A percentile compares a stretch with the other conserved stretches of the same genome.
These are phyloP conservation scores for Rhyzopertha dominica DNA, from an alignment of 1,140 invertebrate genomes.

Conservation along the genomic window DNA sequence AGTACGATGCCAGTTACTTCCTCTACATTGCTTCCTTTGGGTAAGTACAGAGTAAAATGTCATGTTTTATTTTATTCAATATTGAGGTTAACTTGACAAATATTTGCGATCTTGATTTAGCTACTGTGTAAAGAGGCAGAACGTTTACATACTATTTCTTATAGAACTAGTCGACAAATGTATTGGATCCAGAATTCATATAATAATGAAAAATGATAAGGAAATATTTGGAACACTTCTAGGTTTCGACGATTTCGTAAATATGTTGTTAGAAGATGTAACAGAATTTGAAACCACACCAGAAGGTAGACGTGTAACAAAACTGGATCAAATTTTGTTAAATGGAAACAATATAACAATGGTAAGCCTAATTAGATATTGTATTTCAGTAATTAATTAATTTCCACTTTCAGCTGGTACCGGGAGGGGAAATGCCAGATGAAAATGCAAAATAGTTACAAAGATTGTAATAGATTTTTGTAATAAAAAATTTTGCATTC, in stretches of 20 bases:
- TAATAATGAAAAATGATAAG: conserved; percentile 99
- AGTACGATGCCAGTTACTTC: conserved; percentile 39
- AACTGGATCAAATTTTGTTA: conserved; percentile 94
- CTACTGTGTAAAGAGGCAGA: too few species aligned
- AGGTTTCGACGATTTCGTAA: conserved; percentile 99
- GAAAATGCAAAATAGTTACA: too few species aligned
- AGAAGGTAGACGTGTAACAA: conserved; percentile 93
- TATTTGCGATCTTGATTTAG: too few species aligned
- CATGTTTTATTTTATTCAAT: too few species aligned
- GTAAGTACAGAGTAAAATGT: conserved; percentile 25
- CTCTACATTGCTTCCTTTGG: conserved; percentile 40
- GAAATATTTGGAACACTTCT: conserved; percentile 97
- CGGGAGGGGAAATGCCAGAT: conserved; percentile 65
- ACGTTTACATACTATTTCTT: too few species aligned
- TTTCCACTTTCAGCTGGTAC: conserved; percentile 57
- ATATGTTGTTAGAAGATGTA: conserved; percentile 91
- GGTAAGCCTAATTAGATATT: conserved; percentile 52
- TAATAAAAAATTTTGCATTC: conserved; percentile 14
- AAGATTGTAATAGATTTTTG: too few species aligned
- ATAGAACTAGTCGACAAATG: conserved; percentile 99
- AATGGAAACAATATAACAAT: conserved; percentile 99
- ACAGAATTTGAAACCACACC: conserved; percentile 94
- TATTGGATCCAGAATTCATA: conserved; percentile 97
- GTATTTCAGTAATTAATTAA: conserved; percentile 13
- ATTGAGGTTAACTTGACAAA: too few species aligned